Conservation (phyloP, 92 coral and sea anemone species). For the Paragorgia papillata region DNA sequence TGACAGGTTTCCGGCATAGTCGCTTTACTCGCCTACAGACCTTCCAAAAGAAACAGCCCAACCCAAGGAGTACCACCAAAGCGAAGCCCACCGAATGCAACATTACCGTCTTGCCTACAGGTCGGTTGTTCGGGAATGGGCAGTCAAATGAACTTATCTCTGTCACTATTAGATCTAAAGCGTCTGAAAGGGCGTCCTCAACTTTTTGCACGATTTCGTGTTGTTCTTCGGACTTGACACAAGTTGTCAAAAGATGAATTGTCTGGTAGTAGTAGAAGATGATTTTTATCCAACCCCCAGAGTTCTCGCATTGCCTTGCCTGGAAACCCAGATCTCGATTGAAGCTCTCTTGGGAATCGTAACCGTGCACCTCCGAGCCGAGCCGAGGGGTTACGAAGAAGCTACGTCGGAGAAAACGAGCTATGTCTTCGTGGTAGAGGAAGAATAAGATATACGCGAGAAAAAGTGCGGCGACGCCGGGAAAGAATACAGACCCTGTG, state of each 20-base stretch:
- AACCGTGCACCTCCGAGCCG: not conserved
- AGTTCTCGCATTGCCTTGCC: not conserved
- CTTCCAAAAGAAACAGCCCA: constrained; percentile 8
- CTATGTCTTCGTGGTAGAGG: constrained; percentile 9
- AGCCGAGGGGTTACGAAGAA: not conserved
- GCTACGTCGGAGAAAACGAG: not conserved
- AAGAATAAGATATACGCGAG: constrained; percentile 14
- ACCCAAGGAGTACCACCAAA: not conserved
- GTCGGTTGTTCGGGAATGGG: not conserved
- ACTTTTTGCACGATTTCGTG: not conserved
- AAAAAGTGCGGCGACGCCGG: not conserved
- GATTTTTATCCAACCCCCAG: constrained; percentile 9
- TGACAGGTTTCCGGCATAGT: not conserved
- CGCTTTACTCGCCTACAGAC: not conserved
- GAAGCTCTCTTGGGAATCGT: not conserved
- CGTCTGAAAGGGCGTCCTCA: not conserved
- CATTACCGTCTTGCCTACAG: constrained; percentile 4
- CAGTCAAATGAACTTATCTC: constrained; percentile 2
- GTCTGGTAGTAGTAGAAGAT: constrained; percentile 27
- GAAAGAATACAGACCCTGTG: not conserved
- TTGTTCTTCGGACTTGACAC: constrained; percentile 10
- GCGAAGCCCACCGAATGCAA: constrained; percentile 11
- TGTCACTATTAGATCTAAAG: constrained; percentile 1
- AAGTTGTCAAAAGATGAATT: not conserved
- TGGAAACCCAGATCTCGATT: not conserved